phyloP scores from a whole-genome alignment of 2,797 vertebrate genomes.

The Lepidocolaptes lacrymiger region DNA sequence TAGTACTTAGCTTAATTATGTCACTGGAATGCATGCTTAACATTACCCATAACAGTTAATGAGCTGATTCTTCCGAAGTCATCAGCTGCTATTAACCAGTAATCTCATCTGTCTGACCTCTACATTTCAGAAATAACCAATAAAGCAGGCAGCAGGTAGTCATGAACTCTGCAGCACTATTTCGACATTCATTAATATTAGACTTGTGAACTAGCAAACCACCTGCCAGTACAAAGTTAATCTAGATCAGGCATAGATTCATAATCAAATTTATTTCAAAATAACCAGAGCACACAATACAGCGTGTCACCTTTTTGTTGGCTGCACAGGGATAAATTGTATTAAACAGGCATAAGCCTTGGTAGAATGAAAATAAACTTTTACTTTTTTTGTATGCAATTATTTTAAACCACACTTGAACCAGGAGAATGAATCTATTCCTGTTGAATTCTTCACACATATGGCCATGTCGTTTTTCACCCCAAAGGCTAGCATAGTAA shows the following conservation, averaged over 20 bases:
- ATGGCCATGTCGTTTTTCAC: not conserved
- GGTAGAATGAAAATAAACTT: not conserved
- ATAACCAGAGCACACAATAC: not conserved
- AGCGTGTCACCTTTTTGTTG: not conserved
- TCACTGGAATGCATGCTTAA: conserved; percentile 1
- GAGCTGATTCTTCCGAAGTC: conserved; percentile 33
- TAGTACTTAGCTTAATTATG: conserved; percentile 33
- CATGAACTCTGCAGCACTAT: not conserved
- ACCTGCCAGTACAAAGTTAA: not conserved
- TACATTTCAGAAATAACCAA: not conserved
- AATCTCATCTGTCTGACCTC: conserved; percentile 2
- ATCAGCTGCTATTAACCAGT: conserved; percentile 5
- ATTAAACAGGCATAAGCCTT: not conserved
- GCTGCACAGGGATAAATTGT: not conserved
- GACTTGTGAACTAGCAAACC: not conserved
- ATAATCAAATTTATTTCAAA: not conserved
- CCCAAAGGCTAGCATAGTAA: not conserved
- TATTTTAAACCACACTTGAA: not conserved
- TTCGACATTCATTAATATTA: not conserved
- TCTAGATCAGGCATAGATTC: not conserved
- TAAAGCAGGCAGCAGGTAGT: not conserved
- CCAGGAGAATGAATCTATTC: not conserved
- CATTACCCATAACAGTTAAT: conserved; percentile 20
- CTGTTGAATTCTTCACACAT: not conserved
- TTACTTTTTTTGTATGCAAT: not conserved